These are phyloP conservation scores for Drosophila repletoides DNA, from an alignment of 1,140 invertebrate genomes.

Conservation along the genomic window DNA sequence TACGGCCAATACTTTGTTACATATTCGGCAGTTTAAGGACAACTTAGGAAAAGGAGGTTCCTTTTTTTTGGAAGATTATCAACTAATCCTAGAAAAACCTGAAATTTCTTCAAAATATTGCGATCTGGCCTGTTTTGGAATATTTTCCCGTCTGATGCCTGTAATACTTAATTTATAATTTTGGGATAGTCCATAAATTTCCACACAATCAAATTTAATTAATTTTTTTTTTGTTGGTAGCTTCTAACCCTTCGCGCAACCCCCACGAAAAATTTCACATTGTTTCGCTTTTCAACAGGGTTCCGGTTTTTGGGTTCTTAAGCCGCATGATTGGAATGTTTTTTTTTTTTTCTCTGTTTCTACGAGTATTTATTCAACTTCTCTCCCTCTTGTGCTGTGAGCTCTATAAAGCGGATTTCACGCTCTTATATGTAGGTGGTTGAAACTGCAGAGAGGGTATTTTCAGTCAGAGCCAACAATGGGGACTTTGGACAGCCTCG, in stretches of 20 bases:
- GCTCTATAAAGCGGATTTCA: conserved; percentile 62
- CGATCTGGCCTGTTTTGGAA: no score
- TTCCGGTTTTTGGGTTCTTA: conserved; percentile 42
- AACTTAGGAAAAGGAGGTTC: no score
- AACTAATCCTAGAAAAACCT: no score
- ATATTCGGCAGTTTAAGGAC: no score
- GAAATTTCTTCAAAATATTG: no score
- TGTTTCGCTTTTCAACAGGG: conserved; percentile 41
- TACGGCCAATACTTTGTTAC: no score
- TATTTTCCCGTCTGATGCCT: no score
- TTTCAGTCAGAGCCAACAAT: not conserved
- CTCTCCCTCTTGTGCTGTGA: not conserved
- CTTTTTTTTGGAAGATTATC: no score
- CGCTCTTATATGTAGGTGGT: conserved; percentile 57
- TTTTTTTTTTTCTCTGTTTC: conserved; percentile 43
- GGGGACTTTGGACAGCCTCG: conserved; percentile 28
- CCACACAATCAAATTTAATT: conserved; percentile 76
- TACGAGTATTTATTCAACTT: not conserved
- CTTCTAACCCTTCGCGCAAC: conserved; percentile 33
- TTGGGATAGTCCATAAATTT: conserved; percentile 54
- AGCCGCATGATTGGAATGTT: conserved; percentile 78
- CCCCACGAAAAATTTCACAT: conserved; percentile 19
- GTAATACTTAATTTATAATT: no score
- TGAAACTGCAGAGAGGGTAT: conserved; percentile 17
- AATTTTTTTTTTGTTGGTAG: conserved; percentile 53